phyloP scores from a whole-genome alignment of 2,797 vertebrate species.

The Lithobates sylvaticus region DNA sequence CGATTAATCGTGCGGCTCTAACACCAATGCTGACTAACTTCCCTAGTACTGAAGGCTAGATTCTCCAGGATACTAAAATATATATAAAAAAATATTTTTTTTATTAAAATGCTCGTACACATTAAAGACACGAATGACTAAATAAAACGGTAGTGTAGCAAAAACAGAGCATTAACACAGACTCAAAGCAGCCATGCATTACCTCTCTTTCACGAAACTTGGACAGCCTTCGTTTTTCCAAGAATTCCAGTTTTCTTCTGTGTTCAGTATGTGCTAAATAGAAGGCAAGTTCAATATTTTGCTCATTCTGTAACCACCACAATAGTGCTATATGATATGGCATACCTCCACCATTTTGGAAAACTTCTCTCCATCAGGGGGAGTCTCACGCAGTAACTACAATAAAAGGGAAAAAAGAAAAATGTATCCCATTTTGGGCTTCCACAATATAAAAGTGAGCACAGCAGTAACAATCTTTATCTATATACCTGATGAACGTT shows the following conservation, averaged over 20 bases:
- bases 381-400: constrained; percentile 94
- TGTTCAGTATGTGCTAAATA: constrained; percentile 92
- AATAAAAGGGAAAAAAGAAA: neutral
- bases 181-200: constrained; percentile 38
- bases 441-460: neutral
- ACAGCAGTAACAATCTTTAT: neutral
- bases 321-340: constrained; percentile 22
- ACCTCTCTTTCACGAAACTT: constrained; percentile 99
- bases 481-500: constrained; percentile 92
- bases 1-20: too few species aligned
- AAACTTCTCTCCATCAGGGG: constrained; percentile 94
- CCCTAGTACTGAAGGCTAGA: too few species aligned
- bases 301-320: neutral
- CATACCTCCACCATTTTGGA: constrained; percentile 94
- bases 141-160: too few species aligned
- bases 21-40: too few species aligned
- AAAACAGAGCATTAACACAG: neutral
- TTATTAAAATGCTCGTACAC: too few species aligned
- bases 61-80: too few species aligned
- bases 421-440: neutral
- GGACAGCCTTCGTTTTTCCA: constrained; percentile 99
- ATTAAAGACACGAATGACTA: too few species aligned
- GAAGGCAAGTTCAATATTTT: constrained; percentile 25
- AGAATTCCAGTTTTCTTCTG: constrained; percentile 97
- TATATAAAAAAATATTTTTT: too few species aligned